Evolutionary conservation across 2,888 invertebrate genomes (phyloP).

Genomic region (Trachelus stipa): DNA sequence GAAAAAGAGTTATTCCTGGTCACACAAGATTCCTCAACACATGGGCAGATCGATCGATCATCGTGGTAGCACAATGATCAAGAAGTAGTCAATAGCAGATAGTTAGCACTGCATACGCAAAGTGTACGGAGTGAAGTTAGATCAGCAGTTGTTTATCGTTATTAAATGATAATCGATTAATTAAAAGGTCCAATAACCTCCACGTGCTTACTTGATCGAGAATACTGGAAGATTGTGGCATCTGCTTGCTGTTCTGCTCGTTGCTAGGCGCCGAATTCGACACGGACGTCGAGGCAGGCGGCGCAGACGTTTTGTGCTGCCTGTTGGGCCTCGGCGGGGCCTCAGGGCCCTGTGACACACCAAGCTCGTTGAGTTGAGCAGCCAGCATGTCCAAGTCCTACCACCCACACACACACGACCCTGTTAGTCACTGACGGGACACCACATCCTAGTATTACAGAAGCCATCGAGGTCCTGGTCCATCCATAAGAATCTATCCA

Average conservation of each 20-base stretch:
- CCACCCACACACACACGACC: slow-evolving; percentile 63
- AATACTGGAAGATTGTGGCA: slow-evolving; percentile 61
- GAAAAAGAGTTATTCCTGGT: slow-evolving; percentile 6
- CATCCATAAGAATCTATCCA: not conserved
- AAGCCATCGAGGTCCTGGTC: not conserved
- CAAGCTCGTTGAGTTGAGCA: slow-evolving; percentile 94
- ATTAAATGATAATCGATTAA: not conserved
- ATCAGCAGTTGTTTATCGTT: not conserved
- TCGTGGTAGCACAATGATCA: not conserved
- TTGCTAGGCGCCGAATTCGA: slow-evolving; percentile 54
- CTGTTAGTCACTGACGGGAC: slow-evolving; percentile 58
- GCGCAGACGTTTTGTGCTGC: slow-evolving; percentile 55
- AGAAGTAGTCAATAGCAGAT: not conserved
- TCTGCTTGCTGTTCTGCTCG: slow-evolving; percentile 62
- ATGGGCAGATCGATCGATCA: not conserved
- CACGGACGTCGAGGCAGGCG: slow-evolving; percentile 49
- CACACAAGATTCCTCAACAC: not conserved
- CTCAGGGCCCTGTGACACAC: slow-evolving; percentile 79
- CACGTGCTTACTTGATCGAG: slow-evolving; percentile 59
- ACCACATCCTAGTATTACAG: slow-evolving; percentile 33
- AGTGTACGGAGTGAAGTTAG: not conserved
- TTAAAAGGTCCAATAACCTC: not conserved
- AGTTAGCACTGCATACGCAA: not conserved
- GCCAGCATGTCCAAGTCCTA: slow-evolving; percentile 97
- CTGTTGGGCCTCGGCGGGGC: slow-evolving; percentile 74